Conservation (phyloP, 2,113 vertebrate genomes). For the Urocynchramus pylzowi region DNA sequence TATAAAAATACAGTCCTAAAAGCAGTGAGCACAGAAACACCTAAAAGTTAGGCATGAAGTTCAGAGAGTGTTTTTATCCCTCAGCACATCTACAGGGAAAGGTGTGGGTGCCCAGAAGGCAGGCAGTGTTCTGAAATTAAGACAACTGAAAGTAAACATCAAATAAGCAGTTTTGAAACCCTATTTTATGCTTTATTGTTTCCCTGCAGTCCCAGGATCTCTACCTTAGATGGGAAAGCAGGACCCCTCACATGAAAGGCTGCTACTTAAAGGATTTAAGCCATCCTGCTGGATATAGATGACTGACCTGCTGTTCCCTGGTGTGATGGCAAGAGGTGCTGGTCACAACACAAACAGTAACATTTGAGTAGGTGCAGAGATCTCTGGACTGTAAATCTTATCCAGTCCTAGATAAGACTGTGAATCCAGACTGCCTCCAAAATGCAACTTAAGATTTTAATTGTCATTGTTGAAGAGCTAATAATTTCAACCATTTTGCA, state of each 20-base stretch:
- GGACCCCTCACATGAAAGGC: neutral
- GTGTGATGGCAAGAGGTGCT: neutral
- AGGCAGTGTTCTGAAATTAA: neutral
- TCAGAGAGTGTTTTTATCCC: neutral
- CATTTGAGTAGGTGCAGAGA: neutral
- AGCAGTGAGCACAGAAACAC: neutral
- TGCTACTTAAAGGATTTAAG: neutral
- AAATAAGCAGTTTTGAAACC: neutral
- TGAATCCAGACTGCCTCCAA: neutral
- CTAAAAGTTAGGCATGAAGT: neutral
- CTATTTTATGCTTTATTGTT: neutral
- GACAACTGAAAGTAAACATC: neutral
- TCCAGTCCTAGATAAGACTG: neutral
- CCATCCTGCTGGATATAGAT: neutral
- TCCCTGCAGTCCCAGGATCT: neutral
- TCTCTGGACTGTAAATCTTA: neutral
- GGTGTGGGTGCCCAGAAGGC: neutral
- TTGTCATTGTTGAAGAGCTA: neutral
- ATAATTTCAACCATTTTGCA: neutral
- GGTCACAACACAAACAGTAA: neutral
- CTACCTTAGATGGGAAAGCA: neutral
- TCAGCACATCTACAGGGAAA: neutral
- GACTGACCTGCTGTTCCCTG: neutral
- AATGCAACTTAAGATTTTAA: neutral
- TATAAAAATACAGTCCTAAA: neutral